Base-by-base conservation (phyloP, 2,113 vertebrate species). In the Panurus biarmicus region DNA sequence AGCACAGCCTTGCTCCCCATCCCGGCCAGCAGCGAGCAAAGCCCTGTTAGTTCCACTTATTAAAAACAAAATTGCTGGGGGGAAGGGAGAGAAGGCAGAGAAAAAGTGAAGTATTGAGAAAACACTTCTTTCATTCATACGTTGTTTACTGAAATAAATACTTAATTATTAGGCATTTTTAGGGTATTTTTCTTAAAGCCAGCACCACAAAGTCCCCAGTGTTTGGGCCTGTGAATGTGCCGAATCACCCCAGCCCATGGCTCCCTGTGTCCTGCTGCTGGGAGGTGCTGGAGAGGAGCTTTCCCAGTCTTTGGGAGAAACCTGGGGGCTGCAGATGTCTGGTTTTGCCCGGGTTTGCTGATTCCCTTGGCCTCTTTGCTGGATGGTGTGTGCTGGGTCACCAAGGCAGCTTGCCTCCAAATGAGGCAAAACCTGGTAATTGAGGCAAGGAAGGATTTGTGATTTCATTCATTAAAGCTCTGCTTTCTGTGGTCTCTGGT, bases 121-220 rank as follows among this genome's bases (percentile, higher is more conserved):
- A 96, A 97, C 93, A 96, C 97, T 97, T 87, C 64, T 94, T 94
- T 73, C 96, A 97, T 97, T 97, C 96, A 96, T 83, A 90, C 9
- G 96, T 90, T 97, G 94, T 97, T 97, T 97, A 96, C 92, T 77
- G 91, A 96, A 96, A 96, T 92, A 97, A 97, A 95, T 93, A 85
- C 92, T 95, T 96, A 95, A 96, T 96, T 97, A 96, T 97, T 97
- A 93, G 82, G 77, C 50, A 44, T 70, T 96, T 95, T 93, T 91
- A 90, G 53, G 85, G 44, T 84, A 8, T 75, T 91, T 91, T 90
- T 92, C 90, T 89, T 65, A 71, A 85, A 85, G 45, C 45, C 64
- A 73, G 64, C 1, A 0, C 91, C 83, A 97, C 97, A 97, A 92
- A 96, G 96, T 97, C 45, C 77, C 54, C 89, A 93, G 93, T 97